These are phyloP conservation scores for Eupristina koningsbergeri DNA, from an alignment of 1,140 invertebrate genomes.

Conservation along the genomic window DNA sequence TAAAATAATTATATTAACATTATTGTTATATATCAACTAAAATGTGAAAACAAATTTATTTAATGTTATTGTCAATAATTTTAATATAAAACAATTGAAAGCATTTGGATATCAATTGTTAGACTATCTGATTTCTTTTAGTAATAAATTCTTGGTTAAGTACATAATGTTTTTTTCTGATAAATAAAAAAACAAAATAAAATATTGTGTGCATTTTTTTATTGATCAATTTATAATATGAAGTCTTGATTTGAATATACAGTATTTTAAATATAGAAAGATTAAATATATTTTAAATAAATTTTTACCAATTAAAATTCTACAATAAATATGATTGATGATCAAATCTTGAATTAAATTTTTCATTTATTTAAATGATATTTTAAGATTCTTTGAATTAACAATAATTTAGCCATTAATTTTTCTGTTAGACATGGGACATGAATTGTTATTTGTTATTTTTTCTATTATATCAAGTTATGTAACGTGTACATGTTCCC, in stretches of 20 bases:
- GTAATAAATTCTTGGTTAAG: no score
- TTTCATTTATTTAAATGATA: background rate
- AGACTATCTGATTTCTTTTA: no score
- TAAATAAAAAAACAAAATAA: no score
- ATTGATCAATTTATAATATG: no score
- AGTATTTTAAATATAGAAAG: no score
- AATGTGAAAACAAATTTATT: no score
- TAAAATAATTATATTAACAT: no score
- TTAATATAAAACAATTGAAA: background rate
- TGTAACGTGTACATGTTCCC: conserved; percentile 68
- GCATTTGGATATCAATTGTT: background rate
- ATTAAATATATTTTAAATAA: background rate
- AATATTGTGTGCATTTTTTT: no score
- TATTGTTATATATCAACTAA: no score
- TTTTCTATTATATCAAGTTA: conserved; percentile 57
- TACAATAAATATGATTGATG: background rate
- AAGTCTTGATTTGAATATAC: no score
- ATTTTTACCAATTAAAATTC: background rate
- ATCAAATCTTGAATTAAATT: background rate
- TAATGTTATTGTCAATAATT: no score
- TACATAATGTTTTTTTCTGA: no score
- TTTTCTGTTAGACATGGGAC: background rate
- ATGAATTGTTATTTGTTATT: conserved; percentile 57
- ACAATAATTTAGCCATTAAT: background rate
- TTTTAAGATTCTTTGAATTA: background rate